These are phyloP conservation scores for Hydrolagus affinis DNA, from an alignment of 2,113 vertebrate genomes.

Conservation along the genomic window DNA sequence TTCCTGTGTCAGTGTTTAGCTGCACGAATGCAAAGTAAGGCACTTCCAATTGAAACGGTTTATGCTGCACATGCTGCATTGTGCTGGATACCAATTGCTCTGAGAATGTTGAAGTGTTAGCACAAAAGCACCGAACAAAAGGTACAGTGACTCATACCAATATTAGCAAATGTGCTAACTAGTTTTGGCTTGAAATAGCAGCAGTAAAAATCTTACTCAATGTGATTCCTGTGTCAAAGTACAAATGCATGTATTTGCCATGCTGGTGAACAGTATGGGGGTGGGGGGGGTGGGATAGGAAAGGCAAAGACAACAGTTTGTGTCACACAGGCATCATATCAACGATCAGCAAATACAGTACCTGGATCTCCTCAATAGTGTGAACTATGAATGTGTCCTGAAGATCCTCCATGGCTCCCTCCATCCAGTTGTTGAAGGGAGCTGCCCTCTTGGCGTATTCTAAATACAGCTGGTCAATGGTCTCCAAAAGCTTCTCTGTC, in stretches of 20 bases:
- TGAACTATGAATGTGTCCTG: slow-evolving; percentile 97
- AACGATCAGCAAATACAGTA: slow-evolving; percentile 50
- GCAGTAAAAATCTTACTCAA: not conserved
- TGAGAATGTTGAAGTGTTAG: not conserved
- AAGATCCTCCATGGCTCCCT: slow-evolving; percentile 95
- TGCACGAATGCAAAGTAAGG: too few species aligned
- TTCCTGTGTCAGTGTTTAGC: too few species aligned
- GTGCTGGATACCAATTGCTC: not conserved
- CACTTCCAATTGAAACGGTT: too few species aligned
- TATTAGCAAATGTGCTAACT: not conserved
- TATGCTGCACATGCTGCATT: too few species aligned
- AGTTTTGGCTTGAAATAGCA: not conserved
- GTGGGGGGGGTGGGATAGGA: too few species aligned
- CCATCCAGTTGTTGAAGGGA: slow-evolving; percentile 99
- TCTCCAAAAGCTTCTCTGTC: slow-evolving; percentile 92
- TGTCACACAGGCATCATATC: not conserved
- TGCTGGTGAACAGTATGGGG: too few species aligned
- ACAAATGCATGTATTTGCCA: too few species aligned
- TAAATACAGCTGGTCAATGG: slow-evolving; percentile 92
- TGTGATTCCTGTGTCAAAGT: not conserved
- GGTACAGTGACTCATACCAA: not conserved
- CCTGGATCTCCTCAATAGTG: slow-evolving; percentile 97
- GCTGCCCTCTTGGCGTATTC: slow-evolving; percentile 96
- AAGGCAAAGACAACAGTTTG: not conserved
- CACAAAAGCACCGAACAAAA: not conserved